Evolutionary conservation across 64 coral and sea anemone genomes (phyloP).

Genomic region (Montipora cactus): DNA sequence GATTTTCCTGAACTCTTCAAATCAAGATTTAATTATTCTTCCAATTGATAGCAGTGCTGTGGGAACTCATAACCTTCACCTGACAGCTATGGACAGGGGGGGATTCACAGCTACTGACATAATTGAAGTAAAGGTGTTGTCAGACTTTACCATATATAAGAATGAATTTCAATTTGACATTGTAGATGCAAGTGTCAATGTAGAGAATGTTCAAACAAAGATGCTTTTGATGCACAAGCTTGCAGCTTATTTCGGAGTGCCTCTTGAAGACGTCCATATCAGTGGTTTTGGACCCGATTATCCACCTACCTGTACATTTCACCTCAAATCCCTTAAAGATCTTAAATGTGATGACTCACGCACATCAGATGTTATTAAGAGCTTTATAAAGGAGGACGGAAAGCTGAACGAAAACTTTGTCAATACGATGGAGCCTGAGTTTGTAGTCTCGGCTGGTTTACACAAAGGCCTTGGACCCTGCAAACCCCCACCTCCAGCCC

Average conservation of each 20-base stretch:
- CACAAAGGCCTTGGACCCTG: conserved; percentile 22
- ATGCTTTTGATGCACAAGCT: conserved; percentile 28
- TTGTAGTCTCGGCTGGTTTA: conserved; percentile 5
- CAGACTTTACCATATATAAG: conserved; percentile 7
- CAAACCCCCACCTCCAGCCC: neutral
- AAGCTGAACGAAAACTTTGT: conserved; percentile 3
- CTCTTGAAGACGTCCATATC: neutral
- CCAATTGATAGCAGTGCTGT: neutral
- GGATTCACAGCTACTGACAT: conserved; percentile 7
- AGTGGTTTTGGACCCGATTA: conserved; percentile 24
- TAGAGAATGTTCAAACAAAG: neutral
- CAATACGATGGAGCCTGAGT: conserved; percentile 12
- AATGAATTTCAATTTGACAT: conserved; percentile 41
- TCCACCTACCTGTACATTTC: conserved; percentile 31
- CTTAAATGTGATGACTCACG: conserved; percentile 11
- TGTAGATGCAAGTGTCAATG: neutral
- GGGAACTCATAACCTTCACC: conserved; percentile 22
- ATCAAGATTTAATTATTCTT: conserved; percentile 18
- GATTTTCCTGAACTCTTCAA: conserved; percentile 36
- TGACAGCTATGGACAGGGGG: conserved; percentile 28
- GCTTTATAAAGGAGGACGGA: conserved; percentile 8
- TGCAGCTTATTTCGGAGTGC: conserved; percentile 47
- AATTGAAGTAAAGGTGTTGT: conserved; percentile 23
- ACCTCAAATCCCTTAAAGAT: neutral
- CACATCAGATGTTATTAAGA: neutral